Evolutionary conservation across 2,797 vertebrate genomes (phyloP), one percentile per base, ranked within the genome.

Genomic region (Gymnothorax javanicus): DNA sequence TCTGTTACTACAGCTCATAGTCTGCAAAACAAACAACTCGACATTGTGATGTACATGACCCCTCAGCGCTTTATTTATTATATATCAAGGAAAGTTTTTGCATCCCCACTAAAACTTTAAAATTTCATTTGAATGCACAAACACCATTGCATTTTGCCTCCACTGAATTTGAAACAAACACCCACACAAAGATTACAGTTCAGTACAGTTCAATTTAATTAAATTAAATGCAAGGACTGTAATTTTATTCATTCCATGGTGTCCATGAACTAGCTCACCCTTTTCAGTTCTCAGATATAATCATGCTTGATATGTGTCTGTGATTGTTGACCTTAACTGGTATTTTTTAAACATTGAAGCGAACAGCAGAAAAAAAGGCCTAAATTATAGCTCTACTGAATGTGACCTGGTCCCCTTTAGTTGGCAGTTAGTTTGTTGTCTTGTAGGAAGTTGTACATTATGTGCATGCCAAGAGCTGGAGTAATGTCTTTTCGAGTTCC

Each of bases 271-370:
- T 85, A 85, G 54, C 88, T 87, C 82, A 87, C 88, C 33, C 84
- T 86, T 89, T 88, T 89, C 89, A 91, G 89, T n/a, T 88, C 64
- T 90, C 88, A 93, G 64, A 86, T 69, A 43, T 54, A 20, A 23
- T 23, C 89, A 85, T 92, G 86, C 56, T 43, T 85, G 57, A 90
- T 89, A 90, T 89, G 88, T 87, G 86, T 89, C 89, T 89, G 85
- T 86, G 69, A 83, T n/a, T 64, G 87, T 75, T 89, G 58, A 27
- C 88, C 58, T 85, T 75, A 81, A 85, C 27, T 25, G 84, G 87
- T 25, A 75, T 87, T 88, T 60, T 62, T 87, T 20, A 62, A 86
- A 88, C 8, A 84, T n/a, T 82, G 82, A 86, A 88, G 83, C 64
- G 90, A 6, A 57, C 59, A 89, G 11, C 69, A 11, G 43, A 87